Evolutionary conservation across 2,113 vertebrate species (phyloP).

Genomic region (Anolis sagrei): DNA sequence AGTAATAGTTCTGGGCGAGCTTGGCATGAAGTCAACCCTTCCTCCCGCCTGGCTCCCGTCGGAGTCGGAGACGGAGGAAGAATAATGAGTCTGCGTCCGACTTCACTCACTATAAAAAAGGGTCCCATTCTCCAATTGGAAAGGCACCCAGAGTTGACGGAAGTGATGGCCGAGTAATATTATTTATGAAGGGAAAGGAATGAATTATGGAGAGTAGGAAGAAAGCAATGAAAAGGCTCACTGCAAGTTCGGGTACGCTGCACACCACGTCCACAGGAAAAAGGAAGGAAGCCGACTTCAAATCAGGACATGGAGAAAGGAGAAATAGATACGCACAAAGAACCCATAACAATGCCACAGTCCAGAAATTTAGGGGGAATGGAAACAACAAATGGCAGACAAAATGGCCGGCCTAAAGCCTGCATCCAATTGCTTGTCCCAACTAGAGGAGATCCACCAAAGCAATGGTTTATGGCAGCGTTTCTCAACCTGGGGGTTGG

Average conservation of each 20-base stretch:
- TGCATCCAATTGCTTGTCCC: too few relatives aligned
- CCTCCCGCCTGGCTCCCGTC: background rate
- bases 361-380: too few relatives aligned
- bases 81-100: background rate
- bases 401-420: too few relatives aligned
- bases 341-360: too few relatives aligned
- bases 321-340: too few relatives aligned
- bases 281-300: background rate
- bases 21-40: background rate
- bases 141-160: constrained; percentile 22
- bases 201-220: constrained; percentile 9
- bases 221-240: background rate
- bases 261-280: background rate
- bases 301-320: background rate
- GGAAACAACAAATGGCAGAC: too few relatives aligned
- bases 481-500: too few relatives aligned
- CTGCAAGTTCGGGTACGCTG: background rate
- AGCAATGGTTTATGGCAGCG: too few relatives aligned
- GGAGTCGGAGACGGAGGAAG: too few relatives aligned
- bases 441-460: too few relatives aligned
- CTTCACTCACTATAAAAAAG: background rate
- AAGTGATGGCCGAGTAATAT: background rate
- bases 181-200: constrained; percentile 18
- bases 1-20: background rate
- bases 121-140: background rate